Percentiles rank a stretch among this genome's conserved stretches.
Conservation (phyloP, 2,113 vertebrate genomes). For the Taxidea taxus region DNA sequence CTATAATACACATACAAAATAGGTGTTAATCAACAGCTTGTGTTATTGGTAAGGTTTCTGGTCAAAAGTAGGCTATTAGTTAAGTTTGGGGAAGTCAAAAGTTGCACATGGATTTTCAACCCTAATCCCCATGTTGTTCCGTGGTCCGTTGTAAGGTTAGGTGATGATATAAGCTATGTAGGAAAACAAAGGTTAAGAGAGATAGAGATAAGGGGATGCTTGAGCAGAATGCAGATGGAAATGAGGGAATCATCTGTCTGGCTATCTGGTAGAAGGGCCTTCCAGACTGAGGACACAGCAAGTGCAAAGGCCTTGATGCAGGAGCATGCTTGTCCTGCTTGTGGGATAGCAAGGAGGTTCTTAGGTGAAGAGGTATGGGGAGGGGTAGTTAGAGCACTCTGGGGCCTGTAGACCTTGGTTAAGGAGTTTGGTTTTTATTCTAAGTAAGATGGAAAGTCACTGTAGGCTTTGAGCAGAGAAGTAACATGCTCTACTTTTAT, state of each 20-base stretch:
- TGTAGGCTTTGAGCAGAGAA: neutral
- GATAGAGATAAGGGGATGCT: neutral
- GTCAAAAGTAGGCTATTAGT: neutral
- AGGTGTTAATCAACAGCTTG: neutral
- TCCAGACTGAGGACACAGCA: neutral
- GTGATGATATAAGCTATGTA: neutral
- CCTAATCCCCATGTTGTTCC: neutral
- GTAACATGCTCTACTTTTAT: neutral
- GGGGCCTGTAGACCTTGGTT: neutral
- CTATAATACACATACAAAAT: neutral
- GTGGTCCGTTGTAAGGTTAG: neutral
- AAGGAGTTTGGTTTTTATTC: slow-evolving; percentile 37
- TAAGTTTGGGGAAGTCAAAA: neutral
- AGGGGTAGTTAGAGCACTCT: neutral
- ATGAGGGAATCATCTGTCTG: neutral
- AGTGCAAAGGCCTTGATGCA: neutral
- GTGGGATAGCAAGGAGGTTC: neutral
- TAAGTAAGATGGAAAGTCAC: neutral
- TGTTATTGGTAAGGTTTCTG: neutral
- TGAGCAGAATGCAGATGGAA: neutral
- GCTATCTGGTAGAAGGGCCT: neutral
- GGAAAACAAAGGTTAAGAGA: neutral
- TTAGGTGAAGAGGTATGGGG: neutral
- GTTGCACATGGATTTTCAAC: neutral
- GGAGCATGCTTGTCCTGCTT: neutral